Percentiles rank a stretch among this genome's conserved stretches.
phyloP scores from a whole-genome alignment of 53 echinoderm and acorn worm genomes.

The Patiria pectinifera region DNA sequence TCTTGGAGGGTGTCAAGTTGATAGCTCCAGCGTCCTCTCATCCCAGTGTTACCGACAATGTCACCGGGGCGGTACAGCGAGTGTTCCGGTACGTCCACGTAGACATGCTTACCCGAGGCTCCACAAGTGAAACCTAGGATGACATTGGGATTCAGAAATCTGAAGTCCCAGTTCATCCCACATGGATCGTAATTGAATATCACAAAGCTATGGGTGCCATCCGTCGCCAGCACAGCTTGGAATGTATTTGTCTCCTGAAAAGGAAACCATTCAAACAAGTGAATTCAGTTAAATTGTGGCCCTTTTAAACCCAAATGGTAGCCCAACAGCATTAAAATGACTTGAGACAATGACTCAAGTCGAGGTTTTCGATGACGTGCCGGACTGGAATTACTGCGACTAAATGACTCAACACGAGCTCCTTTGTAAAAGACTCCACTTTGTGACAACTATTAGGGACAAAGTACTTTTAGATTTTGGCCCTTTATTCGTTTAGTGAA shows the following conservation, averaged over 20 bases:
- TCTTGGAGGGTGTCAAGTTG: constrained; percentile 71
- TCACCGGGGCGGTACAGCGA: constrained; percentile 74
- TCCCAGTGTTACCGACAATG: constrained; percentile 27
- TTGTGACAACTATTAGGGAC: no score
- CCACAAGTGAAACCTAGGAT: constrained; percentile 80
- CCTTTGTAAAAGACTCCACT: no score
- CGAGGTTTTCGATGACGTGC: no score
- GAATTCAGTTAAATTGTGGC: no score
- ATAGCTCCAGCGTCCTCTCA: constrained; percentile 84
- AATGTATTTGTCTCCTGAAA: constrained; percentile 21
- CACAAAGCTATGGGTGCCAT: constrained; percentile 75
- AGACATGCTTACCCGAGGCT: constrained; percentile 48
- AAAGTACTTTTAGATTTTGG: no score
- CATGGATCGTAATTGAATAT: constrained; percentile 62
- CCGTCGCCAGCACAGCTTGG: constrained; percentile 82
- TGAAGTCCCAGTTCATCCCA: constrained; percentile 76
- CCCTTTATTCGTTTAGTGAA: no score
- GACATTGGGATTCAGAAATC: constrained; percentile 57
- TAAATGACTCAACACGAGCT: no score
- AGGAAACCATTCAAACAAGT: no score
- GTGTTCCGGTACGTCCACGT: constrained; percentile 55
- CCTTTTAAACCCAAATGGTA: no score
- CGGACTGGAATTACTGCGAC: no score
- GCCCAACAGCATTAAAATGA: no score
- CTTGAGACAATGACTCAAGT: no score